Evolutionary conservation across 2,113 vertebrate species (phyloP).

Genomic region (Carassius carassius): DNA sequence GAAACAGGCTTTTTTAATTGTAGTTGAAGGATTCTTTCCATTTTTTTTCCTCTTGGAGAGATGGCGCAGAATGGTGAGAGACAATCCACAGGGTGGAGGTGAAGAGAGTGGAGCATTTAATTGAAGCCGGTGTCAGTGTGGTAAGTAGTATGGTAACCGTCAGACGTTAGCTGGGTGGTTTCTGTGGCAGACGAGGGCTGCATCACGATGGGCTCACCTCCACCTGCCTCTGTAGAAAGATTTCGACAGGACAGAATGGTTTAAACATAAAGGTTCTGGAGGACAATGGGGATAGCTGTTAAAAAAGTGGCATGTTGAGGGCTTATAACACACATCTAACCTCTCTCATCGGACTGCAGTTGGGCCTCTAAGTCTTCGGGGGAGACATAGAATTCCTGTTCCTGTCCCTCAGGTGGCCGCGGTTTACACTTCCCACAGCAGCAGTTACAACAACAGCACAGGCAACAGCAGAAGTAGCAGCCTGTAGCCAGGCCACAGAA

Average conservation of each 20-base stretch:
- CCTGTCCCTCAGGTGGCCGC: conserved; percentile 86
- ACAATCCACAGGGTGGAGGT: conserved; percentile 59
- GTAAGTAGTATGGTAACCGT: conserved; percentile 91
- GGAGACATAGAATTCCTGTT: conserved; percentile 92
- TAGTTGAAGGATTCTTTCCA: conserved; percentile 63
- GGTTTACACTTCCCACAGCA: conserved; percentile 99
- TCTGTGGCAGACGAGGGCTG: conserved; percentile 92
- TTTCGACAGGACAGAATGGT: not conserved
- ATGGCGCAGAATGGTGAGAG: conserved; percentile 43
- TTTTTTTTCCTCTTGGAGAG: conserved; percentile 52
- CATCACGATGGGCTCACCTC: conserved; percentile 86
- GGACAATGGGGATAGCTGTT: not conserved
- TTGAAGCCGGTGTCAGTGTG: conserved; percentile 94
- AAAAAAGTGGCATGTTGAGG: not conserved
- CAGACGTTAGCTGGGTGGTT: conserved; percentile 96
- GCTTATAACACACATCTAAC: conserved; percentile 69
- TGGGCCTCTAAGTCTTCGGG: conserved; percentile 98
- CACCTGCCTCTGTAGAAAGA: conserved; percentile 75
- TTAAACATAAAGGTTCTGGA: not conserved
- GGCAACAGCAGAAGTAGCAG: conserved; percentile 99
- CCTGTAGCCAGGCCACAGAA: conserved; percentile 93
- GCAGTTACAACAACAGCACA: conserved; percentile 99
- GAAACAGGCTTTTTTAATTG: conserved; percentile 58
- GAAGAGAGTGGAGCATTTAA: conserved; percentile 75
- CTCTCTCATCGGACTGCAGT: conserved; percentile 96